Evolutionary conservation across 2,888 invertebrate genomes (phyloP), one percentile per base, ranked within the genome.

Genomic region (Ommatoiulus sabulosus): DNA sequence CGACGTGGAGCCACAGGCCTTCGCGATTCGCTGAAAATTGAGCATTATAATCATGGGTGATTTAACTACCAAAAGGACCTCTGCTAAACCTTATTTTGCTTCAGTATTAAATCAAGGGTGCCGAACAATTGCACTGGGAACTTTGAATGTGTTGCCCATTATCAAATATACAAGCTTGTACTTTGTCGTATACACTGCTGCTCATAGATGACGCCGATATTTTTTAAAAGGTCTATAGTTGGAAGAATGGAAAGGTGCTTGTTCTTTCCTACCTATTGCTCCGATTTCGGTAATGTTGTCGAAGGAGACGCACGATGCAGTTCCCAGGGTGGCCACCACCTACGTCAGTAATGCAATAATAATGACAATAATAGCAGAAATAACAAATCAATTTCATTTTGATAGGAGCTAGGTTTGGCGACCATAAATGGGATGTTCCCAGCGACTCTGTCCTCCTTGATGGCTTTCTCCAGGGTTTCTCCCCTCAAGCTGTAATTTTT

Each of bases 301-400:
- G 92, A 97, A 98, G 0, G 98, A 97, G 92, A 98, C 98, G 0
- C 97, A 97, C n/a, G 96, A 96, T 0, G 99, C 99, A 0, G 99
- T 98, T 5, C 99, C 99, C 89, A 99, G 93, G 0, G 99, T 99
- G 4, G 96, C 96, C 2, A 97, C 94, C 87, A 94, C 95, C 96
- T 97, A 91, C 4, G 4, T n/a, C 6, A 48, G 12, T 48, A 12
- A 48, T 46, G 46, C 48, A 12, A 48, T 10, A 12, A 48, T 10
- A 48, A 48, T 48, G 48, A 10, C 48, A 48, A 7, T 10, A 48
- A 48, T 48, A 10, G 48, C 7, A 10, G 48, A 12, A 48, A 10
- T 48, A 48, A 48, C 12, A 48, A 12, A 48, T 48, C 1, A 7
- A 48, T 48, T 48, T 3, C 48, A 48, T 48, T 48, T 35, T 48